Base-by-base conservation (phyloP, 2,888 invertebrate species). In the Drosophila affinis region DNA sequence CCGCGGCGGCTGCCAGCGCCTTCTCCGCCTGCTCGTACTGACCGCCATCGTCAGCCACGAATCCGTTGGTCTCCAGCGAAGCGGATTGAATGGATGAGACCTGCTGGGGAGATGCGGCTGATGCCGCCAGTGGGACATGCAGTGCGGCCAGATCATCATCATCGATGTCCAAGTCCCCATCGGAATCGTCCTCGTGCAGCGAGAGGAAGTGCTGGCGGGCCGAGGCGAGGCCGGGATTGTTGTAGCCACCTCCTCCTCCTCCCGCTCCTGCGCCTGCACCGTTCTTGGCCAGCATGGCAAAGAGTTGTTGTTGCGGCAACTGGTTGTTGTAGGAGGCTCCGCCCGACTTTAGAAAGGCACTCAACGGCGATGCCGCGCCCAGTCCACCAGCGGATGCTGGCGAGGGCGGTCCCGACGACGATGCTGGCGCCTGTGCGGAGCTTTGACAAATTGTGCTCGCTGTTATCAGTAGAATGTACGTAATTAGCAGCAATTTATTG, bases 11-110 rank as follows among this genome's bases (percentile, higher is more conserved):
- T 32, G 76, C 72, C 55, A 87, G 65, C 14, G 72, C 87, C 47
- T 68, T 83, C 51, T 90, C 87, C 3, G 90, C 91, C 61, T 86
- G 90, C 65, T 91, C 91, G 62, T 91, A 90, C 53, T 89, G 91
- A 3, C 79, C 84, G 5, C 91, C 91, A 71, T 91, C 91, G 55
- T 91, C 90, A 68, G 91, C 83, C 12, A 90, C 90, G 59, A 89
- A 90, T 1, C 91, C 90, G 4, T 84, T 84, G 29, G 91, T 91
- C 68, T 91, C 91, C 72, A 90, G 68, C 2, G 90, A 86, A n/a
- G 79, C 81, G 2, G 86, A 88, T 12, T 72, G 73, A 10, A 79
- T 47, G 18, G 87, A 79, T 14, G 75, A 61, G 0, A 70, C 14
- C 14, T 39, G 39, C 39, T 39, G 44, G 10, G 62, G 32, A 1